Conservation (phyloP, 1,140 invertebrate genomes). For the Lordiphosa collinella region DNA sequence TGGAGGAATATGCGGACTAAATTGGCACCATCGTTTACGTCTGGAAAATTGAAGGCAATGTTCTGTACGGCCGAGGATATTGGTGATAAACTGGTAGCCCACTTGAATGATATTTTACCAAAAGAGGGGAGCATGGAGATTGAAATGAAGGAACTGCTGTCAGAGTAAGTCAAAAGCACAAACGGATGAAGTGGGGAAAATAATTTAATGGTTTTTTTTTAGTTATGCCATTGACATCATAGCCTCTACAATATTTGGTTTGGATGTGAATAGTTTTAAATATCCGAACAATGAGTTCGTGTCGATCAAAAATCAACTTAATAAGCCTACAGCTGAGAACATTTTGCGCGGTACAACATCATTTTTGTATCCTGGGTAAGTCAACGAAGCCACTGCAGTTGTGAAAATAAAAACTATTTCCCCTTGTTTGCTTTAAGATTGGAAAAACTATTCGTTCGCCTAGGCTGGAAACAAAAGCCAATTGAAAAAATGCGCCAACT, state of each 20-base stretch:
- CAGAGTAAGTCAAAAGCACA: slow-evolving; percentile 32
- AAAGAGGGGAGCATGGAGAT: slow-evolving; percentile 28
- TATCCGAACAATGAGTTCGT: slow-evolving; percentile 66
- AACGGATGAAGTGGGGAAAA: no score
- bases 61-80: slow-evolving; percentile 79
- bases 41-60: slow-evolving; percentile 82
- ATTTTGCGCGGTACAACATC: slow-evolving; percentile 21
- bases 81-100: slow-evolving; percentile 67
- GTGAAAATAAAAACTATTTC: no score
- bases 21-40: slow-evolving; percentile 82
- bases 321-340: slow-evolving; percentile 8
- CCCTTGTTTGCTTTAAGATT: not conserved
- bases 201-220: not conserved
- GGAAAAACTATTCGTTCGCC: slow-evolving; percentile 35
- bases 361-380: slow-evolving; percentile 67
- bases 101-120: slow-evolving; percentile 36
- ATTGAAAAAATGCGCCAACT: slow-evolving; percentile 44
- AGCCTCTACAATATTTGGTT: slow-evolving; percentile 77
- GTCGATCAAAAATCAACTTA: slow-evolving; percentile 28
- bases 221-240: slow-evolving; percentile 79
- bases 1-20: slow-evolving; percentile 81
- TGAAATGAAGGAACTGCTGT: slow-evolving; percentile 47
- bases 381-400: no score
- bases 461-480: slow-evolving; percentile 32
- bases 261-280: slow-evolving; percentile 76